phyloP scores from a whole-genome alignment of 2,113 vertebrate species.

The Tauraco erythrolophus region DNA sequence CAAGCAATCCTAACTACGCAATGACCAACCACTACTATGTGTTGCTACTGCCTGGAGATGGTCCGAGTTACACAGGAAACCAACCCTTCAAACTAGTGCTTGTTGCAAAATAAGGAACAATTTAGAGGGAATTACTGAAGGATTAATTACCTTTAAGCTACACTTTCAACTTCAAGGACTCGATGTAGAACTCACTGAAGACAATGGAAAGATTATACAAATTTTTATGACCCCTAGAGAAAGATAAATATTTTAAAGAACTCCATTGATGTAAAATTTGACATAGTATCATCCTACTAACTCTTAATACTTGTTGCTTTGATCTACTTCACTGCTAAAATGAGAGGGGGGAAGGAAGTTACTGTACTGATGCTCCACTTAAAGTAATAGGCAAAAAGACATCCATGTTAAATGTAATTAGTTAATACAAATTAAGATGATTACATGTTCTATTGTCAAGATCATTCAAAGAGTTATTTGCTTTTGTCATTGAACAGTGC shows the following conservation, averaged over 20 bases:
- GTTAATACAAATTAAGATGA: conserved; percentile 76
- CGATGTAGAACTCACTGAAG: background rate
- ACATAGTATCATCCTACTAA: background rate
- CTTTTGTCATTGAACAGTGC: conserved; percentile 78
- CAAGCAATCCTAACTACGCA: background rate
- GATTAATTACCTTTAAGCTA: background rate
- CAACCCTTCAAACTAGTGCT: background rate
- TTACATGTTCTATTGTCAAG: conserved; percentile 78
- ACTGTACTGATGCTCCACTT: conserved; percentile 49
- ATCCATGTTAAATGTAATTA: conserved; percentile 80
- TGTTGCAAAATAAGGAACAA: background rate
- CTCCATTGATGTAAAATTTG: background rate
- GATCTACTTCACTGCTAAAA: conserved; percentile 37
- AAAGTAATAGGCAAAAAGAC: conserved; percentile 58
- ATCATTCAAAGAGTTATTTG: conserved; percentile 74
- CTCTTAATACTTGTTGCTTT: conserved; percentile 15
- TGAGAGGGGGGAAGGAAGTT: background rate
- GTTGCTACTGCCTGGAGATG: background rate
- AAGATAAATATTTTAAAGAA: background rate
- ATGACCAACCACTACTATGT: background rate
- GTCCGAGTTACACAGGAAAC: background rate
- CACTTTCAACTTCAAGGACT: background rate
- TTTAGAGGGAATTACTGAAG: background rate
- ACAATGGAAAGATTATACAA: background rate
- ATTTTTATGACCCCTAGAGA: background rate